These are phyloP conservation scores for Clanis bilineata DNA, from an alignment of 2,888 invertebrate species.

Conservation along the genomic window DNA sequence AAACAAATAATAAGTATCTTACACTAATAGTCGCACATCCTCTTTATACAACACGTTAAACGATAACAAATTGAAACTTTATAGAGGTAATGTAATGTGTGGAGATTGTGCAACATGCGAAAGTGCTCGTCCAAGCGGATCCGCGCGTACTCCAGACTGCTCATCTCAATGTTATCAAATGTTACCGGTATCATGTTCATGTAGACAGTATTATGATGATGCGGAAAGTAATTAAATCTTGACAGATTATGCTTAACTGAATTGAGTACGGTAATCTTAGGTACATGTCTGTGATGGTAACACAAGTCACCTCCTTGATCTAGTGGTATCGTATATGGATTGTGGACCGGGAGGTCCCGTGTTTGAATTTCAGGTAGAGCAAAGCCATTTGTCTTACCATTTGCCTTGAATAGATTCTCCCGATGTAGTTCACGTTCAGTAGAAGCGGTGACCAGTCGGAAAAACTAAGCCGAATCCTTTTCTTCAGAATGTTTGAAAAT, in stretches of 20 bases:
- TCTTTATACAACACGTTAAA: constrained; percentile 24
- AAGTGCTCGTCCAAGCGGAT: constrained; percentile 60
- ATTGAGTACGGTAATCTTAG: not conserved
- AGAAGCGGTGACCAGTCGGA: too few relatives aligned
- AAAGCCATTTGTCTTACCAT: too few relatives aligned
- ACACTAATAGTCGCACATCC: not conserved
- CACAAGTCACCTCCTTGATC: too few relatives aligned
- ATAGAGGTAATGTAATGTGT: constrained; percentile 28
- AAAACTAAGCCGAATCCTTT: too few relatives aligned
- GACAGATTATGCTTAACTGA: not conserved
- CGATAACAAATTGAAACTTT: constrained; percentile 27
- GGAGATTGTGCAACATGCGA: constrained; percentile 52
- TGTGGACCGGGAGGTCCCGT: too few relatives aligned
- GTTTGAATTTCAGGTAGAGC: too few relatives aligned
- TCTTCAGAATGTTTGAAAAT: too few relatives aligned
- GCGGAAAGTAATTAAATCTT: not conserved
- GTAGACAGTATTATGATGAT: not conserved
- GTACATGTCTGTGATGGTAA: too few relatives aligned
- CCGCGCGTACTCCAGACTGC: constrained; percentile 37
- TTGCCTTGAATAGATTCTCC: too few relatives aligned
- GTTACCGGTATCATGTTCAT: constrained; percentile 1
- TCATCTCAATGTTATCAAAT: constrained; percentile 37
- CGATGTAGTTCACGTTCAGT: too few relatives aligned
- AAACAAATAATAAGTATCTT: too few relatives aligned
- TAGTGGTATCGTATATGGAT: too few relatives aligned